Evolutionary conservation across 1,140 invertebrate species (phyloP).

Genomic region (Agrypnia vestita): DNA sequence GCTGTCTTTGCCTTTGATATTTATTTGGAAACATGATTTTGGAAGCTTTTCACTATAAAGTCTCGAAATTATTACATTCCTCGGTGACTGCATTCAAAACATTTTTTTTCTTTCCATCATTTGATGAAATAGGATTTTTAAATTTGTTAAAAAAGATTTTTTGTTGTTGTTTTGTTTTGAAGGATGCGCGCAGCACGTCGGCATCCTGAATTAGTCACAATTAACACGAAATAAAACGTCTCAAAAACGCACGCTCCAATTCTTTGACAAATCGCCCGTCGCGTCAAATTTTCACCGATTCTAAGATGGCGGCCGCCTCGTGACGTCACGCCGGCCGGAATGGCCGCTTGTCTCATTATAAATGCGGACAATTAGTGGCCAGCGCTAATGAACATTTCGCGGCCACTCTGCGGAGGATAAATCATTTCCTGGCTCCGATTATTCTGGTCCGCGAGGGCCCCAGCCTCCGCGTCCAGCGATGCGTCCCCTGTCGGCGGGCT

Average conservation of each 20-base stretch:
- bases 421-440: conserved; percentile 19
- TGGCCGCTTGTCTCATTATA: conserved; percentile 23
- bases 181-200: too few species aligned
- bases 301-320: neutral
- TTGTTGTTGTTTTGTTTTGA: too few species aligned
- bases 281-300: conserved; percentile 22
- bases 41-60: too few species aligned
- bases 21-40: too few species aligned
- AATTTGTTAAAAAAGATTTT: too few species aligned
- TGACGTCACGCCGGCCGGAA: conserved; percentile 23
- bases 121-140: too few species aligned
- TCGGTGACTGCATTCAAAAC: too few species aligned
- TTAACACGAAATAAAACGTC: too few species aligned
- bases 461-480: neutral
- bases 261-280: conserved; percentile 16
- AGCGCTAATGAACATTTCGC: conserved; percentile 43
- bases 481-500: conserved; percentile 24
- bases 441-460: neutral
- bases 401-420: conserved; percentile 38
- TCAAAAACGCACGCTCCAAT: neutral
- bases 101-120: too few species aligned
- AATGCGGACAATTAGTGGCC: conserved; percentile 10
- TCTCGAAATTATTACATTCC: too few species aligned
- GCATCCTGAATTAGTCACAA: too few species aligned
- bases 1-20: too few species aligned